Conservation (phyloP, 2,113 vertebrate genomes). For the Lagopus leucura region DNA sequence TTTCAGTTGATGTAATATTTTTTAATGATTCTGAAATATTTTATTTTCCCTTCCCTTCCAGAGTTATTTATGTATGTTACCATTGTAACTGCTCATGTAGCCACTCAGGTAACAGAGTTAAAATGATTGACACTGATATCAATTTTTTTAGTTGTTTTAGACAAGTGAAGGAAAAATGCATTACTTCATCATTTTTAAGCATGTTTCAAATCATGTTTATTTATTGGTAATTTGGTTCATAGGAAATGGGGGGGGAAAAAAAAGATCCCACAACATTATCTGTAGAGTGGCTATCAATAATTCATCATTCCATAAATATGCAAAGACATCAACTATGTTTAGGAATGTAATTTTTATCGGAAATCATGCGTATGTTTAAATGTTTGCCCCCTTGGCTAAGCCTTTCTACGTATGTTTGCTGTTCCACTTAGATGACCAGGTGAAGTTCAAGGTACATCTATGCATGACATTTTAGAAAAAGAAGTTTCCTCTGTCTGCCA, state of each 20-base stretch:
- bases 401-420: background rate
- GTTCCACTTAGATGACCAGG: background rate
- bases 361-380: background rate
- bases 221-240: constrained; percentile 33
- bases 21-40: background rate
- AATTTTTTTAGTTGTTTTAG: background rate
- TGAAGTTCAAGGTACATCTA: background rate
- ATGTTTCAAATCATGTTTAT: constrained; percentile 9
- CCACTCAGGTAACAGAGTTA: constrained; percentile 8
- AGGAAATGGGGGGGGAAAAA: constrained; percentile 27
- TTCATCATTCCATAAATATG: background rate
- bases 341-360: background rate
- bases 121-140: constrained; percentile 1
- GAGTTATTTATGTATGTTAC: constrained; percentile 6
- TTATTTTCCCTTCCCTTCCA: background rate
- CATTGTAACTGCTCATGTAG: constrained; percentile 17
- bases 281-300: constrained; percentile 36
- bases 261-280: background rate
- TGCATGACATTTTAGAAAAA: background rate
- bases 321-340: constrained; percentile 3
- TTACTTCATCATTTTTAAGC: constrained; percentile 45
- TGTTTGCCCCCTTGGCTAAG: background rate
- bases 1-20: background rate
- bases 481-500: background rate
- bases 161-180: background rate